These are phyloP conservation scores for Tromatobia lineatoria DNA, from an alignment of 2,888 invertebrate genomes.

Conservation along the genomic window DNA sequence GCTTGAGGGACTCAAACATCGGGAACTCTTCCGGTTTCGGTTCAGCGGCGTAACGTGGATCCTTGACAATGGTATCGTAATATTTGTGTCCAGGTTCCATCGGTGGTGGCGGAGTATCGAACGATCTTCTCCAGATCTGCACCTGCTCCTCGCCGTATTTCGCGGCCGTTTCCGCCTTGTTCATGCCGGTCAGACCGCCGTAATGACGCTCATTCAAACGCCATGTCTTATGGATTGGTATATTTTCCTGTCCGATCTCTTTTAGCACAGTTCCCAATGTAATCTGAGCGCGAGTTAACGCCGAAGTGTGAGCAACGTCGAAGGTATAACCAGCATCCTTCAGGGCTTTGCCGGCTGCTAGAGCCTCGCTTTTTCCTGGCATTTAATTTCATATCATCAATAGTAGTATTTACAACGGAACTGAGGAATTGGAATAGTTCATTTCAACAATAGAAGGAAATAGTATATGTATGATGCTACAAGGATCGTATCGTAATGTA, in stretches of 20 bases:
- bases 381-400: not conserved
- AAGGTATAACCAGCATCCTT: conserved; percentile 90
- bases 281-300: conserved; percentile 91
- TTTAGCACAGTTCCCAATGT: conserved; percentile 90
- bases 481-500: no score
- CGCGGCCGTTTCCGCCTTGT: conserved; percentile 94
- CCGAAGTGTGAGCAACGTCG: conserved; percentile 93
- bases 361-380: conserved; percentile 90
- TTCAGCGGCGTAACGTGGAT: conserved; percentile 90
- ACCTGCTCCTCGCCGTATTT: conserved; percentile 95
- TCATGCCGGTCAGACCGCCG: conserved; percentile 94
- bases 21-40: conserved; percentile 93
- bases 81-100: conserved; percentile 92
- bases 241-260: conserved; percentile 89
- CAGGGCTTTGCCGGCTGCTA: conserved; percentile 90
- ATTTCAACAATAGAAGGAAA: no score
- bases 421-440: not conserved
- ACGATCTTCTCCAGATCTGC: conserved; percentile 94
- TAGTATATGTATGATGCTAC: no score
- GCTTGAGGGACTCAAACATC: conserved; percentile 92
- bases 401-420: not conserved
- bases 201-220: conserved; percentile 95
- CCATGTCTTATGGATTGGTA: conserved; percentile 92
- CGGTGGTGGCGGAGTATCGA: conserved; percentile 93
- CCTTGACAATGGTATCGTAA: conserved; percentile 91